Evolutionary conservation across 1,140 invertebrate genomes (phyloP).

Genomic region (Solenopsis invicta): DNA sequence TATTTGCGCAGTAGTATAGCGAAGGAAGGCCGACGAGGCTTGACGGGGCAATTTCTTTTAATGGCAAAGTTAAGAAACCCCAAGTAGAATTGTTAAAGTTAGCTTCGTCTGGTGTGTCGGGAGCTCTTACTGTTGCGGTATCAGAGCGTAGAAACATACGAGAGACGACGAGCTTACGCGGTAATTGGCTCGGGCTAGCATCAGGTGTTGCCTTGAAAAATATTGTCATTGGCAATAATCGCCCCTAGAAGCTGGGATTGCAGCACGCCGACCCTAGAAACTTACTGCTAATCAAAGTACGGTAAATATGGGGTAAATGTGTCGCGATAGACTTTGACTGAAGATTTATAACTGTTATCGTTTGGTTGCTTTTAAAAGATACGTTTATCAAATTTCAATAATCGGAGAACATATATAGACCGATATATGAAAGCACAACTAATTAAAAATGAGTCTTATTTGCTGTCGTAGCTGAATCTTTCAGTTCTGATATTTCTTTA

Average conservation of each 20-base stretch:
- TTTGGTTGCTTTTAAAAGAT: not conserved
- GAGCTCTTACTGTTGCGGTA: not conserved
- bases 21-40: not conserved
- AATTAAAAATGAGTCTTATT: no score
- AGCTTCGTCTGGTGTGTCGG: not conserved
- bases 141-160: not conserved
- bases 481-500: no score
- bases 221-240: constrained; percentile 37
- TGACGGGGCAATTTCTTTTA: not conserved
- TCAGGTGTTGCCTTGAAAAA: constrained; percentile 51
- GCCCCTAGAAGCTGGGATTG: not conserved
- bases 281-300: not conserved
- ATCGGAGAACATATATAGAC: not conserved
- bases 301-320: no score
- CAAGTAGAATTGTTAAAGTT: not conserved
- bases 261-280: not conserved
- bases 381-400: not conserved
- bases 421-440: no score
- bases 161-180: not conserved
- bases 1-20: not conserved
- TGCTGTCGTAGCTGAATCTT: no score
- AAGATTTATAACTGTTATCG: not conserved
- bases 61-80: not conserved
- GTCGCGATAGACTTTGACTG: not conserved
- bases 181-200: constrained; percentile 47